Percentiles rank a stretch among this genome's conserved stretches.
Conservation (phyloP, 2,113 vertebrate species). For the Salvelinus sp. region DNA sequence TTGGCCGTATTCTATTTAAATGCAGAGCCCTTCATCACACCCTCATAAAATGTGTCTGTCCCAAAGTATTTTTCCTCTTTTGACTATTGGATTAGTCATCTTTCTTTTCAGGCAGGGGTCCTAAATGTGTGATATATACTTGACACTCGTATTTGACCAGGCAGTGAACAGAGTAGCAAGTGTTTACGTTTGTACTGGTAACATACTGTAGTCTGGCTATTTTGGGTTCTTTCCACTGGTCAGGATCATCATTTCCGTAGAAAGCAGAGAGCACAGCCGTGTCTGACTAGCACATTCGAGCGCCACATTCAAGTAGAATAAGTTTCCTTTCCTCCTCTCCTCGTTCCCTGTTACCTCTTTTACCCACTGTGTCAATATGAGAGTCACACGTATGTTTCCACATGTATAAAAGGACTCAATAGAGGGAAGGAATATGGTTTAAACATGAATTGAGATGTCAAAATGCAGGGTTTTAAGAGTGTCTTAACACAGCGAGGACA, state of each 20-base stretch:
- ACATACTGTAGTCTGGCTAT: slow-evolving; percentile 54
- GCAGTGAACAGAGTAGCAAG: slow-evolving; percentile 68
- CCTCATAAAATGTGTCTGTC: no score
- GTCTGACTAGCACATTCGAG: background rate
- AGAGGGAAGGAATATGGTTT: no score
- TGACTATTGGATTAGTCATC: no score
- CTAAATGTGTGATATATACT: slow-evolving; percentile 46
- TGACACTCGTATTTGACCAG: slow-evolving; percentile 56
- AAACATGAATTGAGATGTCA: background rate
- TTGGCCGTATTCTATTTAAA: slow-evolving; percentile 44
- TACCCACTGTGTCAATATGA: no score
- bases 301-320: background rate
- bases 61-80: no score
- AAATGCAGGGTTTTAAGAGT: background rate
- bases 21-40: no score
- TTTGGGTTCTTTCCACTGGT: no score
- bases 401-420: no score
- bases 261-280: slow-evolving; percentile 47
- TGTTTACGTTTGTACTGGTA: slow-evolving; percentile 66
- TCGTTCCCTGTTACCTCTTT: background rate
- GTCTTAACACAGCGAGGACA: no score
- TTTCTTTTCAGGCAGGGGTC: slow-evolving; percentile 46
- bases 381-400: no score
- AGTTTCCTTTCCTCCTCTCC: background rate
- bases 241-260: no score